Evolutionary conservation across 2,888 invertebrate species (phyloP), one percentile per base, ranked within the genome.

Genomic region (Netelia melanura): DNA sequence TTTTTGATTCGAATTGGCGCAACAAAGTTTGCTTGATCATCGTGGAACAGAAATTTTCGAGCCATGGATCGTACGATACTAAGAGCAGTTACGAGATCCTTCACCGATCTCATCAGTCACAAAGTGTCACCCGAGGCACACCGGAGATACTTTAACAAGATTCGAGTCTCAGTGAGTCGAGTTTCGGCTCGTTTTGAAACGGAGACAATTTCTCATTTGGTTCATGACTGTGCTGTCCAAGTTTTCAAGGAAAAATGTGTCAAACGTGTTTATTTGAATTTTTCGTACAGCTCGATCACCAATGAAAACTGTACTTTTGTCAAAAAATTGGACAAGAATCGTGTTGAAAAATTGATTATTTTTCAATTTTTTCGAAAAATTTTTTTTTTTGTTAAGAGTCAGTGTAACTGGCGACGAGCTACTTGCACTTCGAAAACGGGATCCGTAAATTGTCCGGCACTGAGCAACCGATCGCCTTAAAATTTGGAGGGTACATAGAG

Each of bases 101-200:
- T 92, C 14, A 89, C 90, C 67, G 89, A 89, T 74, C 76, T 91
- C n/a, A 81, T 93, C 8, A 85, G 87, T 43, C 89, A 90, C 71
- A 92, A 90, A 87, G 90, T 93, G 48, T 92, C 92, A 0, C 89
- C 88, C 17, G 91, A 91, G 83, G 91, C 89, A 54, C 86, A 90
- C 70, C 92, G 92, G 75, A 90, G 92, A 72, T 92, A 92, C 65
- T 88, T 90, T 0, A 91, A 92, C 21, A 87, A 91, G 80, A 85
- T 90, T 21, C 83, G 90, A 80, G 43, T 92, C 9, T 92, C 93
- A 52, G 93, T 92, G 89, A 72, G 92, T 91, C 68, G 54, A 30
- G 30, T 30, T 30, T 30, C 30, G 3, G 5, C 30, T 5, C 14
- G 11, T 11, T 64, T 17, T 17, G 21, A 17, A 6, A 17, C 21